Evolutionary conservation across 2,888 invertebrate genomes (phyloP).

Genomic region (Zygogramma bicolorata): DNA sequence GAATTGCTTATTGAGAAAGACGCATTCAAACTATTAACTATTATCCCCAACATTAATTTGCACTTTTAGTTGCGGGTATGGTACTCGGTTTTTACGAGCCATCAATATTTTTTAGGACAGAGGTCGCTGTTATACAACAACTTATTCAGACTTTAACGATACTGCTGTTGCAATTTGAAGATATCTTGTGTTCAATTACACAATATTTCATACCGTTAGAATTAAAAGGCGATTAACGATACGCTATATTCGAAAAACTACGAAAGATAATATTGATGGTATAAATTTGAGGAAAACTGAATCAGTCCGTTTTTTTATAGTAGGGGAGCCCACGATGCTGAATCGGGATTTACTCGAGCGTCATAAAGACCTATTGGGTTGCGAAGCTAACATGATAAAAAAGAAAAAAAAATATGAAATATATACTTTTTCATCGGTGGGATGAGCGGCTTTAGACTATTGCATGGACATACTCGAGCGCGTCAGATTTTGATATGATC

Average conservation of each 20-base stretch:
- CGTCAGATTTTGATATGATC: too few species aligned
- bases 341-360: too few species aligned
- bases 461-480: too few species aligned
- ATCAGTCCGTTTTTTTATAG: too few species aligned
- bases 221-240: background rate
- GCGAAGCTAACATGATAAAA: too few species aligned
- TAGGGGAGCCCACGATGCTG: too few species aligned
- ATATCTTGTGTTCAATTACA: background rate
- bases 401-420: too few species aligned
- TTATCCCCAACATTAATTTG: constrained; percentile 42
- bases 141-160: background rate
- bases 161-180: background rate
- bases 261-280: too few species aligned
- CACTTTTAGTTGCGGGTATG: constrained; percentile 21
- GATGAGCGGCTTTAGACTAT: too few species aligned
- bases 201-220: background rate
- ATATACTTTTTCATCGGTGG: too few species aligned
- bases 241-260: background rate
- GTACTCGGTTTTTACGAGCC: background rate
- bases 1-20: constrained; percentile 14
- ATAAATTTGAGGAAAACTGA: too few species aligned
- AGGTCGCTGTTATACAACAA: background rate
- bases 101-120: background rate
- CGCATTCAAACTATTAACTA: constrained; percentile 33
- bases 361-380: too few species aligned